Base-by-base conservation (phyloP, 2,797 vertebrate genomes). In the Chiroxiphia lanceolata region DNA sequence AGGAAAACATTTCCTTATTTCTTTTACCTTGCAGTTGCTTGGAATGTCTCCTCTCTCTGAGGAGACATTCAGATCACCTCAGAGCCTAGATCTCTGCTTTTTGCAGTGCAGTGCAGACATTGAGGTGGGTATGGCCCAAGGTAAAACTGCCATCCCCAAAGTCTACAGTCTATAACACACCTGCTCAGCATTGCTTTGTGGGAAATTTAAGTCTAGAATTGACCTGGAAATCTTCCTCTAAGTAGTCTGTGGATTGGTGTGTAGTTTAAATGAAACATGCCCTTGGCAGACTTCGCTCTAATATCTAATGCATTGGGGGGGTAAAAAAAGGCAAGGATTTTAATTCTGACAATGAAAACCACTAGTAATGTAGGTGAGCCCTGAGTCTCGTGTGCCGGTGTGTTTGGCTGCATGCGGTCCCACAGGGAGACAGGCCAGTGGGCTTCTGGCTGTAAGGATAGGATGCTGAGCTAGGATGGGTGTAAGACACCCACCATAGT, bases 1-100 rank as follows among this genome's bases (percentile, higher is more conserved):
- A 98, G 81, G 97, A 87, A 80, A 44, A 42, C 1, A 0, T 17
- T 67, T 34, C 19, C 27, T 60, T 50, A 13, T 48, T 83, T 81
- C 57, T 67, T 90, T 69, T 83, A 16, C 19, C 27, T 65, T 76
- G 33, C 34, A n/a, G 31, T 23, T 60, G 38, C 22, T n/a, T 29
- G 70, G 71, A 74, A 91, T n/a, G n/a, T n/a, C n/a, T n/a, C n/a
- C n/a, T n/a, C n/a, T n/a, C n/a, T n/a, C 21, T 22, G 60, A 50
- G 74, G 56, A 59, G n/a, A 56, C 25, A 6, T 45, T 81, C 54
- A 27, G 13, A 6, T 77, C 34, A 15, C 33, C 42, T 60, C 38
- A 45, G 34, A 92, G 65, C n/a, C 27, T 23, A n/a, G 16, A 23
- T 65, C 45, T 90, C 34, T 74, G 45, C 31, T 65, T 82, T 70